These are phyloP conservation scores for Drosophila phalerata DNA, from an alignment of 2,888 invertebrate species.

Conservation along the genomic window DNA sequence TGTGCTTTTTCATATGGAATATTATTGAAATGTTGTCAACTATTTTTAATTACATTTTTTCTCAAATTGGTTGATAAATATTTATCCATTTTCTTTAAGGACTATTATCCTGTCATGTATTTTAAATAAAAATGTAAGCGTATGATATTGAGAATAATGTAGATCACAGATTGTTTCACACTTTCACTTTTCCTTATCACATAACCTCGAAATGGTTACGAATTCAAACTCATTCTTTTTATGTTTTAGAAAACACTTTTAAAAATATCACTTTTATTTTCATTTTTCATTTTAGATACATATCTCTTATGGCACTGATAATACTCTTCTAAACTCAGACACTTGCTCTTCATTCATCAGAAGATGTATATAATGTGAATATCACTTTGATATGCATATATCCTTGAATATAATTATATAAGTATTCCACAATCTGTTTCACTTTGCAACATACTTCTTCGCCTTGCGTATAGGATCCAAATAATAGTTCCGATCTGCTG, in stretches of 20 bases:
- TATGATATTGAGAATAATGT: background rate
- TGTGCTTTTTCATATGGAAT: background rate
- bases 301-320: background rate
- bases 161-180: background rate
- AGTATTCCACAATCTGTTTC: constrained; percentile 21
- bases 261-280: background rate
- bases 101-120: background rate
- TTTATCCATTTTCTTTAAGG: too few species aligned
- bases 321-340: background rate
- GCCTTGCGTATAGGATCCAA: constrained; percentile 59
- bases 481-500: constrained; percentile 74
- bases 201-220: constrained; percentile 1
- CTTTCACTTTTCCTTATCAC: constrained; percentile 12
- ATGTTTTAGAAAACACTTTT: background rate
- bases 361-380: background rate
- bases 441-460: constrained; percentile 66
- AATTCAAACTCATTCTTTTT: background rate
- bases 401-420: constrained; percentile 4
- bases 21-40: background rate
- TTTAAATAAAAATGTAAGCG: background rate
- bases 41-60: too few species aligned
- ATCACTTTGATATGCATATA: constrained; percentile 1
- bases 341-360: background rate
- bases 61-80: background rate
- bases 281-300: background rate